phyloP scores from a whole-genome alignment of 2,797 vertebrate species.

The Microtus californicus region DNA sequence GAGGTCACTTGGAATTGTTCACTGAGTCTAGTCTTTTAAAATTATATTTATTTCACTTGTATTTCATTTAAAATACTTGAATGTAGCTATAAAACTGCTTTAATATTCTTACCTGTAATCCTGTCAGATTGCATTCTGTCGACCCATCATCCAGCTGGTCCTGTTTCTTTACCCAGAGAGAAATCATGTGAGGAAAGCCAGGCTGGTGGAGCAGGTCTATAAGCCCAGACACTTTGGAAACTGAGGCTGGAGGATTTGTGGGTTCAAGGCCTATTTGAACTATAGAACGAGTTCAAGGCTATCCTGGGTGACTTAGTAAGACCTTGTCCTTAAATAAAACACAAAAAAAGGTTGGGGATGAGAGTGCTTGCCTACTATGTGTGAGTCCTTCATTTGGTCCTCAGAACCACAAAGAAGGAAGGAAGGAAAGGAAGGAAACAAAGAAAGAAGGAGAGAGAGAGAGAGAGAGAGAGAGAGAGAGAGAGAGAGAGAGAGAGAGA shows the following conservation, averaged over 20 bases:
- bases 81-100: background rate
- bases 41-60: background rate
- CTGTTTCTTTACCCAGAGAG: no score
- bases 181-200: background rate
- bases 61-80: background rate
- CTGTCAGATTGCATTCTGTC: background rate
- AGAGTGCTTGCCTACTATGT: background rate
- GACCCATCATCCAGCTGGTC: background rate
- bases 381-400: background rate
- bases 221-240: background rate
- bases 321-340: background rate
- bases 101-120: background rate
- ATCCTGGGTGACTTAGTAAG: background rate
- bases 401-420: background rate
- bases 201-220: background rate
- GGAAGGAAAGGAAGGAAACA: accelerated
- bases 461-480: no score
- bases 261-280: background rate
- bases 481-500: no score
- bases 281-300: background rate
- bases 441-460: no score
- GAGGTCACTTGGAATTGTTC: background rate
- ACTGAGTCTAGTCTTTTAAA: background rate
- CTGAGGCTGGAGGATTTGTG: background rate
- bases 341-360: background rate